A percentile compares a stretch with the other conserved stretches of the same genome.
phyloP scores from a whole-genome alignment of 2,797 vertebrate genomes.

The Notamacropus eugenii region DNA sequence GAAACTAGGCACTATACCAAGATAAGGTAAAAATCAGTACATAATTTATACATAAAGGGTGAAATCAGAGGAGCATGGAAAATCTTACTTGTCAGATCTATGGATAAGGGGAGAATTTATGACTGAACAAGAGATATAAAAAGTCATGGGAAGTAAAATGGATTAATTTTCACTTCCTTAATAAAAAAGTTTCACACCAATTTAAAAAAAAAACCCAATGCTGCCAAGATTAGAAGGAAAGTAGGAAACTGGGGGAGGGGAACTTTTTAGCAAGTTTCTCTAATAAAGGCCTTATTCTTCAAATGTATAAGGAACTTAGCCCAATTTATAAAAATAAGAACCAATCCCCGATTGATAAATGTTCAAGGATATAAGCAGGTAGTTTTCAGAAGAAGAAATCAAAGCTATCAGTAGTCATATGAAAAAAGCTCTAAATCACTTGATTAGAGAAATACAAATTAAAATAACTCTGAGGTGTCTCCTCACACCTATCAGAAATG shows the following conservation, averaged over 20 bases:
- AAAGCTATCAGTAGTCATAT: background rate
- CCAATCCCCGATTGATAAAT: background rate
- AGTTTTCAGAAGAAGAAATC: background rate
- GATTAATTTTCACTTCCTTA: background rate
- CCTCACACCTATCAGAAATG: background rate
- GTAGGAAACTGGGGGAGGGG: background rate
- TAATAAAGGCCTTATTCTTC: background rate
- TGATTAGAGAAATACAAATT: background rate
- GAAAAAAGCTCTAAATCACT: background rate
- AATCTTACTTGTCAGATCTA: background rate
- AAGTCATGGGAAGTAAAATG: background rate
- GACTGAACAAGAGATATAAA: background rate
- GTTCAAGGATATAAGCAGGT: background rate
- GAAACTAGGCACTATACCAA: background rate
- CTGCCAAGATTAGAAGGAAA: background rate
- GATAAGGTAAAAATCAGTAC: background rate
- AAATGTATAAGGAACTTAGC: background rate
- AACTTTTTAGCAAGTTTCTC: background rate
- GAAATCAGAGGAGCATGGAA: background rate
- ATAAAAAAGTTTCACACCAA: background rate
- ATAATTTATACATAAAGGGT: background rate
- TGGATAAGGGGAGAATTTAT: background rate
- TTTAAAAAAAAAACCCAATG: background rate
- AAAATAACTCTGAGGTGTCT: background rate
- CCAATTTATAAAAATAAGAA: background rate